These are phyloP conservation scores for Melopsittacus undulatus DNA, from an alignment of 2,797 vertebrate genomes.

Conservation along the genomic window DNA sequence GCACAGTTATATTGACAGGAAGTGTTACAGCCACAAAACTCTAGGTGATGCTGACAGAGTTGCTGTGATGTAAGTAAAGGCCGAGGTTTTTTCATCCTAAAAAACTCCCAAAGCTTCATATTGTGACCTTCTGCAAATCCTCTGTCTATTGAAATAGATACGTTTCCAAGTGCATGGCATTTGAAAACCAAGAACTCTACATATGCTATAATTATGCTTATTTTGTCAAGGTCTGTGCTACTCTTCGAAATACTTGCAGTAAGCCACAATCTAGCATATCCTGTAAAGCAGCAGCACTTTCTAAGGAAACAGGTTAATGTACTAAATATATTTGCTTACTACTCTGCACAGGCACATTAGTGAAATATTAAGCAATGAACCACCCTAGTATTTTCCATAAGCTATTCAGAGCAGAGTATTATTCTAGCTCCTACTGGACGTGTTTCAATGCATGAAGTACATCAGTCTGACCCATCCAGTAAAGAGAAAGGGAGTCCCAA, in stretches of 20 bases:
- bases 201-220: background rate
- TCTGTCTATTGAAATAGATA: background rate
- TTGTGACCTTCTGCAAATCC: background rate
- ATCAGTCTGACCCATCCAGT: background rate
- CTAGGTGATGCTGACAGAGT: background rate
- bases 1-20: background rate
- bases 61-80: background rate
- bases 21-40: background rate
- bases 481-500: background rate
- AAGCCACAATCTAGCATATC: background rate
- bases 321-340: background rate
- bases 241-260: background rate
- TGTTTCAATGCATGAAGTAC: background rate
- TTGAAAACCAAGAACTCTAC: conserved; percentile 12
- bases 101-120: background rate
- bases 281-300: background rate
- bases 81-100: background rate
- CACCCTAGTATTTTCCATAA: background rate
- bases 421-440: background rate
- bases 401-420: background rate
- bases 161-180: conserved; percentile 13
- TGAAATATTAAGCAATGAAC: background rate
- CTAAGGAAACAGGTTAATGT: background rate
- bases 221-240: background rate
- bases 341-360: background rate